phyloP scores from a whole-genome alignment of 2,888 invertebrate genomes.

The Hydropsyche betteni region DNA sequence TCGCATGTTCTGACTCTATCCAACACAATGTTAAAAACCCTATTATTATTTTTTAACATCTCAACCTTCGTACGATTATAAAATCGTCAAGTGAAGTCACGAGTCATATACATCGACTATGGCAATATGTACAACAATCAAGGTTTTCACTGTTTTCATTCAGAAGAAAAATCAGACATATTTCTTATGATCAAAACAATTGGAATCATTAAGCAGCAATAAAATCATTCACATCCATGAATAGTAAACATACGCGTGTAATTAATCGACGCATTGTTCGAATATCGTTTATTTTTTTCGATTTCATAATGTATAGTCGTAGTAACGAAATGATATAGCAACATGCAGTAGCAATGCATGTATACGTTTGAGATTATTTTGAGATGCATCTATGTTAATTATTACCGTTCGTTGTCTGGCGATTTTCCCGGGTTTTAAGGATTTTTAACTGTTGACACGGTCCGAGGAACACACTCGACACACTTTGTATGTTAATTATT shows the following conservation, averaged over 20 bases:
- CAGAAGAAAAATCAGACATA: no score
- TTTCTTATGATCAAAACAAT: no score
- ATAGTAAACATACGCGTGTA: no score
- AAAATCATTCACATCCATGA: no score
- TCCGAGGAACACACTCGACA: slow-evolving; percentile 26
- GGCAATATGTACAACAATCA: no score
- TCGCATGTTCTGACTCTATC: background rate
- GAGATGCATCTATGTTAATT: slow-evolving; percentile 15
- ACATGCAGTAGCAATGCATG: background rate
- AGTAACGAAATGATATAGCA: no score
- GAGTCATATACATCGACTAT: background rate
- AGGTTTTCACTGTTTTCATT: no score
- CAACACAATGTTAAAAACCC: background rate
- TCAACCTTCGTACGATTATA: slow-evolving; percentile 14
- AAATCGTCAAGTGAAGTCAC: slow-evolving; percentile 15
- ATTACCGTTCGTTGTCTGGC: background rate
- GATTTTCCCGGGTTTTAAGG: slow-evolving; percentile 25
- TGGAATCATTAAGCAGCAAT: no score
- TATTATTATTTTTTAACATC: slow-evolving; percentile 10
- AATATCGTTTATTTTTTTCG: background rate
- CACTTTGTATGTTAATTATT: slow-evolving; percentile 34
- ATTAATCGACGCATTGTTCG: background rate
- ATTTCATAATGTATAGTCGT: background rate
- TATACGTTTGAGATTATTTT: background rate
- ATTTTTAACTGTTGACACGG: slow-evolving; percentile 36